These are phyloP conservation scores for Schizopygopsis malacanthus DNA, from an alignment of 2,797 vertebrate species.

Conservation along the genomic window DNA sequence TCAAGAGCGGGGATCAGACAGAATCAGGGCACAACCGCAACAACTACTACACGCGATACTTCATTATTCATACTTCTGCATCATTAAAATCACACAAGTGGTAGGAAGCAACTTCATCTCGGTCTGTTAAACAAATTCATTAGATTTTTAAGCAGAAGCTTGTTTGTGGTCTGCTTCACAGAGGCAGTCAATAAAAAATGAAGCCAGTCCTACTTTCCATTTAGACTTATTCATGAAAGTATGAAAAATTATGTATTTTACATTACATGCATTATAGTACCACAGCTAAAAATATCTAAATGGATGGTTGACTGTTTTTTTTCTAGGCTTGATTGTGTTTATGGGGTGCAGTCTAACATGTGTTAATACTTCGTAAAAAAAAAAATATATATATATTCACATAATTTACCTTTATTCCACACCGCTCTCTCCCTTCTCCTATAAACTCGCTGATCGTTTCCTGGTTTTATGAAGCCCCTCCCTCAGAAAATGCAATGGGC, in stretches of 20 bases:
- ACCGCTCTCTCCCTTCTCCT: too few species aligned
- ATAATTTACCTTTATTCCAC: too few species aligned
- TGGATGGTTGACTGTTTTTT: too few species aligned
- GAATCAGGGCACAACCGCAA: slow-evolving; percentile 17
- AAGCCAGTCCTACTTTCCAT: not conserved
- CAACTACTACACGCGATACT: slow-evolving; percentile 3
- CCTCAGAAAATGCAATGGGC: too few species aligned
- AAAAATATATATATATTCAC: too few species aligned
- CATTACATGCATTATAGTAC: not conserved
- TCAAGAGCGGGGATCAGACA: slow-evolving; percentile 18
- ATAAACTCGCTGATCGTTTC: too few species aligned
- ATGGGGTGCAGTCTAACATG: too few species aligned
- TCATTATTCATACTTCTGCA: slow-evolving; percentile 31
- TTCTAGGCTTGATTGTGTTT: too few species aligned
- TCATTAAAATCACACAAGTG: slow-evolving; percentile 25
- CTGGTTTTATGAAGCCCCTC: too few species aligned
- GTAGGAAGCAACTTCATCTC: not conserved
- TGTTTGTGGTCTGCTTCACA: not conserved
- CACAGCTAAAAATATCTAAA: too few species aligned
- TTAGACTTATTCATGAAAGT: not conserved
- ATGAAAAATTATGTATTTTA: not conserved
- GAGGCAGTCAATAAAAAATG: not conserved
- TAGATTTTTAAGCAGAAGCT: not conserved
- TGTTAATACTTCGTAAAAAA: too few species aligned
- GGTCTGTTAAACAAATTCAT: slow-evolving; percentile 10